Evolutionary conservation across 2,888 invertebrate genomes (phyloP).

Genomic region (Caradrina kadenii): DNA sequence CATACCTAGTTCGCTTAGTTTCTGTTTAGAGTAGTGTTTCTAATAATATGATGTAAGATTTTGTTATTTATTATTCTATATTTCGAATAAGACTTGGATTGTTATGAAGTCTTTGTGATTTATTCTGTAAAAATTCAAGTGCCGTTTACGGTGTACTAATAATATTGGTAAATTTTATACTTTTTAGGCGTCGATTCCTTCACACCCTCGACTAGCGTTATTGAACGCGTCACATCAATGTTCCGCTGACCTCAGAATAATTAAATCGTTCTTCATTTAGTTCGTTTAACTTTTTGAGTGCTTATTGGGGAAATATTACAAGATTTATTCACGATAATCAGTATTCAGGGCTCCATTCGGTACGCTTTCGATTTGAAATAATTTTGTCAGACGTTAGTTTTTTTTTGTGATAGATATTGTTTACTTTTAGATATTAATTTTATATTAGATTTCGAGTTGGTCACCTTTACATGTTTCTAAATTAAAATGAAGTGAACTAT

Average conservation of each 20-base stretch:
- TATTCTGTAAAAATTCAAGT: conserved; percentile 76
- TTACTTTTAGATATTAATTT: conserved; percentile 81
- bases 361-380: conserved; percentile 65
- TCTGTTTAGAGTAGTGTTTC: conserved; percentile 82
- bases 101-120: conserved; percentile 82
- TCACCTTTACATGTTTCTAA: conserved; percentile 65
- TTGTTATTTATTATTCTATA: conserved; percentile 90
- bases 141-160: conserved; percentile 56
- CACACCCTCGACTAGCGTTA: conserved; percentile 18
- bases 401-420: conserved; percentile 86
- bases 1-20: conserved; percentile 83
- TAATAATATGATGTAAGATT: conserved; percentile 82
- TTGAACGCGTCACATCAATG: conserved; percentile 40
- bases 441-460: conserved; percentile 68
- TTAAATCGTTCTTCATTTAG: conserved; percentile 43
- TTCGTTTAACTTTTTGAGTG: conserved; percentile 53
- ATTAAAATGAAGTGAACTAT: conserved; percentile 51
- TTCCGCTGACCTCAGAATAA: conserved; percentile 50
- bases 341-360: conserved; percentile 69
- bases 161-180: conserved; percentile 61
- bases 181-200: conserved; percentile 39
- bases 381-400: conserved; percentile 72
- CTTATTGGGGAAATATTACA: conserved; percentile 49
- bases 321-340: conserved; percentile 65
- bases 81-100: conserved; percentile 86